Conservation (phyloP, 1,140 invertebrate genomes). For the Wiebesia pumilae region DNA sequence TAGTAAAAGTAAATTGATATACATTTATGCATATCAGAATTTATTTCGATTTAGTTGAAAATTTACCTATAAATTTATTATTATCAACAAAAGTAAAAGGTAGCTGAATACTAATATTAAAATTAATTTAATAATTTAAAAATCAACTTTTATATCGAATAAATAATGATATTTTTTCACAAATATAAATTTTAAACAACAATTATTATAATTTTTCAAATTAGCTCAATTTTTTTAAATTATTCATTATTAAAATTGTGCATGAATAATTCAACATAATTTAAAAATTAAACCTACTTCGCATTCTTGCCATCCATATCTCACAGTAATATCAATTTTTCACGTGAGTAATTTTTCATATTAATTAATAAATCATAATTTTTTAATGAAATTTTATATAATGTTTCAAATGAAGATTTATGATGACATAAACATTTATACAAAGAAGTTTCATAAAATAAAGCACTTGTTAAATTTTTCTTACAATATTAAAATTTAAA, state of each 20-base stretch:
- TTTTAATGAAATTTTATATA: neutral
- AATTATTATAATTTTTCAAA: no score
- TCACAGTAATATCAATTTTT: neutral
- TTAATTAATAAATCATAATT: slow-evolving; percentile 16
- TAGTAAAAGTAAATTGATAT: neutral
- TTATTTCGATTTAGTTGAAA: neutral
- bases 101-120: neutral
- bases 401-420: neutral
- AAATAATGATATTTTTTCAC: neutral
- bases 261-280: neutral
- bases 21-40: neutral
- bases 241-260: neutral
- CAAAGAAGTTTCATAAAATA: slow-evolving; percentile 4
- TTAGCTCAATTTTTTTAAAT: no score
- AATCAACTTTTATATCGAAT: neutral
- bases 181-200: neutral
- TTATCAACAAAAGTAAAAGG: no score
- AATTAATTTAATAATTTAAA: neutral
- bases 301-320: neutral
- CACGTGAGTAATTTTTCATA: neutral
- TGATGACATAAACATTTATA: neutral
- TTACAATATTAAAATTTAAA: neutral
- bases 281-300: neutral
- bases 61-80: no score
- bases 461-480: neutral